Evolutionary conservation across 92 coral and sea anemone species (phyloP), one percentile per base, ranked within the genome.

Genomic region (Muricea muricata): DNA sequence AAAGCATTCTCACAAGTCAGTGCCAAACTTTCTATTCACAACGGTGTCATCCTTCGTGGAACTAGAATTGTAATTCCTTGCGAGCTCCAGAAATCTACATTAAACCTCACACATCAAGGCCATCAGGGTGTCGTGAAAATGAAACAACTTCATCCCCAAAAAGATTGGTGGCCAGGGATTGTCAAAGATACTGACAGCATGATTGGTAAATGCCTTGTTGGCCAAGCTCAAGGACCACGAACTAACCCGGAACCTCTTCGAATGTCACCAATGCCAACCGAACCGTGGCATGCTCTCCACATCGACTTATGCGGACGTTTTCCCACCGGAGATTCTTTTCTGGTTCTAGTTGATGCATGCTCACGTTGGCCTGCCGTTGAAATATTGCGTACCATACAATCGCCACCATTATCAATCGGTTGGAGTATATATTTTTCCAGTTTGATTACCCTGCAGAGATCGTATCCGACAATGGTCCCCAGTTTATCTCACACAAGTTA

Each of bases 301-400:
- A 39, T 39, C 11, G 45, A 39, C 45, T 11, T 39, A 5, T 39
- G 28, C 21, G n/a, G n/a, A n/a, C n/a, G n/a, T n/a, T n/a, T n/a
- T n/a, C n/a, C n/a, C n/a, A n/a, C n/a, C n/a, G n/a, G n/a, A n/a
- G n/a, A n/a, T n/a, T 56, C 65, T 18, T 20, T 56, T 4, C 18
- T 56, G 18, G 65, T 56, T 6, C n/a, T 67, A 32, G 47, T 67
- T 37, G 74, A 67, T 32, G 4, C 74, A 1, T 67, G 74, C 32
- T 67, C 74, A 29, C 74, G 74, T 17, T 67, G 74, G 74, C 74
- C 74, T 6, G 74, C 42, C 7, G 47, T 67, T 45, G 47, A 67
- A 28, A 67, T 67, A 67, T 67, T 67, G 39, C 40, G 74, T 4
- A 67, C 47, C 3, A 67, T 32, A 67, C 74, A 18, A 45, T 45